These are phyloP conservation scores for Anguilla megastoma DNA, from an alignment of 2,797 vertebrate species.

Conservation along the genomic window DNA sequence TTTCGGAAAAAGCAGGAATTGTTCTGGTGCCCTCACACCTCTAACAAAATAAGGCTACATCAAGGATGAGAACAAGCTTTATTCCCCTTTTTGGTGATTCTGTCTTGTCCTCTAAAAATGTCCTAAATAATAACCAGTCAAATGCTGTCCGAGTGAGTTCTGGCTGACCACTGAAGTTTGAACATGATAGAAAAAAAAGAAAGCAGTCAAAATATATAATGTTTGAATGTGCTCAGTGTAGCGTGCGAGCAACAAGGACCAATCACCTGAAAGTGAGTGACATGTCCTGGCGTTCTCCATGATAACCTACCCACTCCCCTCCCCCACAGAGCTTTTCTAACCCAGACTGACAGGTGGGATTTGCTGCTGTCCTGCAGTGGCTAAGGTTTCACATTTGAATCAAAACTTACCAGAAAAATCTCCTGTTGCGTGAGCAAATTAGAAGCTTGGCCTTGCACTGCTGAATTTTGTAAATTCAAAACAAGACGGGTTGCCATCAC, in stretches of 20 bases:
- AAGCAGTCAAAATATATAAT: constrained; percentile 23
- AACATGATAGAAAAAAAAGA: constrained; percentile 12
- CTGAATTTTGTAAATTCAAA: neutral
- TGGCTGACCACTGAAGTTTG: constrained; percentile 21
- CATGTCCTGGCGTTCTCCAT: constrained; percentile 30
- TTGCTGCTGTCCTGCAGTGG: constrained; percentile 25
- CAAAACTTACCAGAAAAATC: constrained; percentile 28
- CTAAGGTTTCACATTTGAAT: constrained; percentile 23
- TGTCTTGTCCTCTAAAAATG: constrained; percentile 33
- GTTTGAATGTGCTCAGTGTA: constrained; percentile 15
- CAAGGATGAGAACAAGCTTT: neutral
- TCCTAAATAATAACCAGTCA: constrained; percentile 34
- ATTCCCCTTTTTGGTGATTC: neutral
- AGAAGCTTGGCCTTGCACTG: neutral
- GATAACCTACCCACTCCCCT: constrained; percentile 37
- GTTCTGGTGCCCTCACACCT: constrained; percentile 58
- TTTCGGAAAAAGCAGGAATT: constrained; percentile 26
- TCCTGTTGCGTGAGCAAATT: constrained; percentile 3
- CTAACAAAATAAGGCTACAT: constrained; percentile 38
- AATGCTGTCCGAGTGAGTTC: constrained; percentile 38
- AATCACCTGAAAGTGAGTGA: constrained; percentile 44
- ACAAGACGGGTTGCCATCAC: constrained; percentile 22
- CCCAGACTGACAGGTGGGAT: constrained; percentile 48
- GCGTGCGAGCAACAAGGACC: constrained; percentile 7
- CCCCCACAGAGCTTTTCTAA: constrained; percentile 39